Base-by-base conservation (phyloP, 2,797 vertebrate genomes). In the Sebastolobus alascanus region DNA sequence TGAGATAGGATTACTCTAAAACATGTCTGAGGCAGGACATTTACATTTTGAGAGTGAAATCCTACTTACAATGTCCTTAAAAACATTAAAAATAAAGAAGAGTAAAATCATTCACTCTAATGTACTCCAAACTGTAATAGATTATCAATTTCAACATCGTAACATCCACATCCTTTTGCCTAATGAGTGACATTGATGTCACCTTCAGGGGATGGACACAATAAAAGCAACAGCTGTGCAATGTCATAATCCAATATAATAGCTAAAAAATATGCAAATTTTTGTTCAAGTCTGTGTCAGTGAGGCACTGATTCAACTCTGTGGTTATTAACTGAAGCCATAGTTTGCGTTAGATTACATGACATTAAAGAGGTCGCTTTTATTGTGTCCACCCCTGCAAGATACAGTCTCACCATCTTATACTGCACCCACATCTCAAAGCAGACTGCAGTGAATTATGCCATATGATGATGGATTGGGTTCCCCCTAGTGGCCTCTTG, bases 401-500 rank as follows among this genome's bases (percentile, higher is more conserved):
- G 54, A 85, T 63, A 63, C 29, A 37, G 38, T 78, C 37, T 75
- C 60, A 75, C 22, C 37, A 58, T 87, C 22, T 77, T 40, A 22
- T 37, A 50, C 74, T 84, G 79, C 77, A 75, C 40, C 74, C 76
- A 68, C 72, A 74, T 82, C 79, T 82, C 11, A 69, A 59, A 84
- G 66, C 29, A 79, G 77, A 77, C 81, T 84, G 79, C 76, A 77
- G 70, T 80, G 72, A 81, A 80, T 83, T 64, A 64, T 65, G 82
- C 66, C 59, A 68, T 50, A 37, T 43, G 61, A 76, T 85, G 86
- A 91, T 82, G 89, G 77, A 83, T 58, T 70, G 75, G 86, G 86
- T 87, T 89, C 92, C 89, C 88, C 65, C 90, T 92, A 79, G 89
- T 93, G 91, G 91, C 71, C 73, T 77, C 43, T 40, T 75, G 7